Percentiles rank a stretch among this genome's conserved stretches.
phyloP scores from a whole-genome alignment of 2,888 invertebrate genomes.

The Tenthredo livida region DNA sequence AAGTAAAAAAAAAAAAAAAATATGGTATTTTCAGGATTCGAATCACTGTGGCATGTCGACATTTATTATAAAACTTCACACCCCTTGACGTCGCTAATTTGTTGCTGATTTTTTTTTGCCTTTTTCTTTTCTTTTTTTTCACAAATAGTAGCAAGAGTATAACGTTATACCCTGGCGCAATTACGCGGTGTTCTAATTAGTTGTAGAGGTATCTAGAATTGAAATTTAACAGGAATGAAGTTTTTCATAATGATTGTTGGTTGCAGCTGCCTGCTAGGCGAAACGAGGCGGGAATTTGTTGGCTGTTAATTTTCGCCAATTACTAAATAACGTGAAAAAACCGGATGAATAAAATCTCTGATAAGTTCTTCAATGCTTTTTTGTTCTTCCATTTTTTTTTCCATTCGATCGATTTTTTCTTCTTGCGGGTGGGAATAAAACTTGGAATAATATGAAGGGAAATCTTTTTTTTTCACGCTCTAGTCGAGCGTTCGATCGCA shows the following conservation, averaged over 20 bases:
- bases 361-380: background rate
- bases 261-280: background rate
- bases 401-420: background rate
- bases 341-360: background rate
- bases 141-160: background rate
- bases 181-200: constrained; percentile 1
- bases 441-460: background rate
- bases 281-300: background rate
- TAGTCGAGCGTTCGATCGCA: background rate
- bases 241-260: background rate
- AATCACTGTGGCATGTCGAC: background rate
- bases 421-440: background rate
- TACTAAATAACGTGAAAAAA: background rate
- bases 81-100: background rate
- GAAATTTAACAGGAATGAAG: background rate
- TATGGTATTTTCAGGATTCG: background rate
- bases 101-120: background rate
- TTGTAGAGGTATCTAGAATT: background rate
- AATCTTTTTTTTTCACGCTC: background rate
- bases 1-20: constrained; percentile 27
- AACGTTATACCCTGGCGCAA: background rate
- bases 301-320: background rate
- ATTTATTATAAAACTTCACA: background rate
- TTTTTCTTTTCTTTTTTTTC: background rate
- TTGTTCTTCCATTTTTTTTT: background rate